A percentile compares a stretch with the other conserved stretches of the same genome.
These are phyloP conservation scores for Drosophila mayri DNA, from an alignment of 1,140 invertebrate genomes.

Conservation along the genomic window DNA sequence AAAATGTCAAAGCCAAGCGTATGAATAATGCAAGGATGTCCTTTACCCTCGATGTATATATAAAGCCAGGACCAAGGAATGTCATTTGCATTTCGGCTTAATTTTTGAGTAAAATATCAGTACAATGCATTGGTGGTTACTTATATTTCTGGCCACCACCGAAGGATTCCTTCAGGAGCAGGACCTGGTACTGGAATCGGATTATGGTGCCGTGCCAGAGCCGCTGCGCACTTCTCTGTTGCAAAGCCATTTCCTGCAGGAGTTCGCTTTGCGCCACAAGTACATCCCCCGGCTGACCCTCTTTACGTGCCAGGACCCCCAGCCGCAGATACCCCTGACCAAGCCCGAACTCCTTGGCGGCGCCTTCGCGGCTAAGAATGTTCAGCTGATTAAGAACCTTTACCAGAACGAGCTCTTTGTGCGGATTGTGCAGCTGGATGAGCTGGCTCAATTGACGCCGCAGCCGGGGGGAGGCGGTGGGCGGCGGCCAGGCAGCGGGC, in stretches of 20 bases:
- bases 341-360: constrained; percentile 40
- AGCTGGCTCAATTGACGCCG: constrained; percentile 41
- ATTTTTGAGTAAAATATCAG: background rate
- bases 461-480: constrained; percentile 2
- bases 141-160: constrained; percentile 19
- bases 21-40: constrained; percentile 46
- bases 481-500: constrained; percentile 22
- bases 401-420: constrained; percentile 64
- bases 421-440: constrained; percentile 71
- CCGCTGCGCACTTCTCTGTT: constrained; percentile 45
- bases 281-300: constrained; percentile 78
- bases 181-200: constrained; percentile 5
- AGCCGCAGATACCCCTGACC: constrained; percentile 12
- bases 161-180: background rate
- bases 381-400: constrained; percentile 66
- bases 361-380: constrained; percentile 67
- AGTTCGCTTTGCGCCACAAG: constrained; percentile 67
- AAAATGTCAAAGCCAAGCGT: constrained; percentile 55
- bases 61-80: constrained; percentile 3
- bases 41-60: constrained; percentile 6
- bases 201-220: constrained; percentile 7
- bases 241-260: constrained; percentile 52
- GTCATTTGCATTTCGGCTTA: constrained; percentile 12
- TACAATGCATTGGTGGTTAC: constrained; percentile 29
- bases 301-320: constrained; percentile 72